Evolutionary conservation across 2,888 invertebrate genomes (phyloP).

Genomic region (Nymphalis urticae): DNA sequence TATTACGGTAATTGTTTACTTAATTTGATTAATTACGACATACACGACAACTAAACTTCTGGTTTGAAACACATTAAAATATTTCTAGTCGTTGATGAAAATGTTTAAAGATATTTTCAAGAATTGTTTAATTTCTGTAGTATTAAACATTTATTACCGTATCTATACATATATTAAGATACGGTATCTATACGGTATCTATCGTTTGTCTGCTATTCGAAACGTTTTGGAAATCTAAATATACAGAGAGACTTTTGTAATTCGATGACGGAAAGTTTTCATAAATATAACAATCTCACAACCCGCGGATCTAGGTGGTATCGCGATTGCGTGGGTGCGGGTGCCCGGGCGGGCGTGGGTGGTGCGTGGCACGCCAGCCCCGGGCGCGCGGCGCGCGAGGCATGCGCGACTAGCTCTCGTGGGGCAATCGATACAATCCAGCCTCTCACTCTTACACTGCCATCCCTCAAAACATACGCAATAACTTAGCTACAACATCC

Average conservation of each 20-base stretch:
- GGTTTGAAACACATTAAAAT: background rate
- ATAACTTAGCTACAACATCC: slow-evolving; percentile 63
- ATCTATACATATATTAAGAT: too few species aligned
- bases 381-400: slow-evolving; percentile 45
- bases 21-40: background rate
- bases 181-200: too few species aligned
- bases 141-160: too few species aligned
- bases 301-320: slow-evolving; percentile 38
- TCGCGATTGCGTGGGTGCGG: slow-evolving; percentile 27
- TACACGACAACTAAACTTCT: background rate
- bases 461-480: slow-evolving; percentile 73
- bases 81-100: too few species aligned
- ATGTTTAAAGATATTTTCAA: too few species aligned
- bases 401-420: slow-evolving; percentile 59
- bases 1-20: slow-evolving; percentile 2
- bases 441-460: slow-evolving; percentile 46
- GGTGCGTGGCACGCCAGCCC: slow-evolving; percentile 34
- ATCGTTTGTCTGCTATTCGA: too few species aligned
- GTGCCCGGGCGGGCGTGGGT: slow-evolving; percentile 18
- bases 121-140: too few species aligned
- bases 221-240: background rate
- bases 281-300: background rate
- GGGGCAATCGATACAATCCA: slow-evolving; percentile 77
- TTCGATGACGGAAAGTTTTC: background rate
- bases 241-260: background rate